These are phyloP conservation scores for Phaedon cochleariae DNA, from an alignment of 2,888 invertebrate genomes.

Conservation along the genomic window DNA sequence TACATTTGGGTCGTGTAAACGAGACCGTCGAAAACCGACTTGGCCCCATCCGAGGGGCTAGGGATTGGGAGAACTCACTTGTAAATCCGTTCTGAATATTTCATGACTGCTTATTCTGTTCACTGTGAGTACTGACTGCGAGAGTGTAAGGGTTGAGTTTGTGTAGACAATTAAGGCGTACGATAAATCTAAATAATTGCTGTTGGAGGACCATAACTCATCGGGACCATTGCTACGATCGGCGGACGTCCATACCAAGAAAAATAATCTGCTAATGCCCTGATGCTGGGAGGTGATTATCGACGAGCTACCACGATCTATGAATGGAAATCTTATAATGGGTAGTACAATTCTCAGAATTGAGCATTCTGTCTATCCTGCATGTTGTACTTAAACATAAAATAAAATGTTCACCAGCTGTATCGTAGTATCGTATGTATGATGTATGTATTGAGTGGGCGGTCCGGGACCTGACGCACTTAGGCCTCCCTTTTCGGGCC, in stretches of 20 bases:
- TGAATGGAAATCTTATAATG: no score
- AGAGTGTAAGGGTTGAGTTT: constrained; percentile 48
- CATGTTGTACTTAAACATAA: no score
- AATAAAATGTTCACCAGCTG: no score
- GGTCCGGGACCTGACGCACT: no score
- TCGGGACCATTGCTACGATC: constrained; percentile 46
- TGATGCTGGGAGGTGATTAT: no score
- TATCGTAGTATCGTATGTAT: no score
- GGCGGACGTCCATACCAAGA: constrained; percentile 28
- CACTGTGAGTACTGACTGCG: constrained; percentile 30
- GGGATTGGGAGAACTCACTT: constrained; percentile 42
- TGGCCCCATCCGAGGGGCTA: constrained; percentile 25
- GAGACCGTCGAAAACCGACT: neutral
- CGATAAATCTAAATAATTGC: constrained; percentile 58
- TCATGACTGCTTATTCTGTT: constrained; percentile 49
- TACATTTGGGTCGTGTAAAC: neutral
- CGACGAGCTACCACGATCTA: no score
- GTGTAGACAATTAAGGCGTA: constrained; percentile 55
- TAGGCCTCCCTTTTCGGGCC: no score
- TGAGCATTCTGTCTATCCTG: no score
- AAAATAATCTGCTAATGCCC: neutral
- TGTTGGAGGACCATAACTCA: constrained; percentile 55
- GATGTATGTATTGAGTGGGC: no score
- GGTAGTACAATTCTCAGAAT: no score
- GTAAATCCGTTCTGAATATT: constrained; percentile 53